Conservation (phyloP, 2,113 vertebrate genomes). For the Cacatua alba region DNA sequence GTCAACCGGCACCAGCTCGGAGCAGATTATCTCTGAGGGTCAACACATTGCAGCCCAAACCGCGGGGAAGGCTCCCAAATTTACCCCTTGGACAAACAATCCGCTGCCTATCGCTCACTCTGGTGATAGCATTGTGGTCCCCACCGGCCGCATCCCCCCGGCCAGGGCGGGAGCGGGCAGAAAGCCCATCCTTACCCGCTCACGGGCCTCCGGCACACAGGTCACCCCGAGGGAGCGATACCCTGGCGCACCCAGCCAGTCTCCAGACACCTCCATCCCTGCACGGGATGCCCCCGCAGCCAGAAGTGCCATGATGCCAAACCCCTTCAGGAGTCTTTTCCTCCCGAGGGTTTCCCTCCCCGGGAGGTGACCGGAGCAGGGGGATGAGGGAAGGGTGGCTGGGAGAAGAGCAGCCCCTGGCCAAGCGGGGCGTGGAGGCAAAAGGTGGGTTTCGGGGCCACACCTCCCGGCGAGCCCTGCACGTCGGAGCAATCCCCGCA, state of each 20-base stretch:
- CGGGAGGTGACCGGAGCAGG: no score
- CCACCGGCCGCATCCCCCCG: slow-evolving; percentile 46
- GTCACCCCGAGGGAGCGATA: neutral
- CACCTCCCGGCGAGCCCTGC: neutral
- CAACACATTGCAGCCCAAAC: slow-evolving; percentile 75
- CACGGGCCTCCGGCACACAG: neutral
- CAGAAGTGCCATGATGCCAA: neutral
- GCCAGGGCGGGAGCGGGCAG: neutral
- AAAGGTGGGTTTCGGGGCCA: neutral
- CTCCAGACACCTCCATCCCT: neutral
- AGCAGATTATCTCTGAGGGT: slow-evolving; percentile 84
- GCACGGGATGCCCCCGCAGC: neutral
- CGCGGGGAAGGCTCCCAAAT: slow-evolving; percentile 57
- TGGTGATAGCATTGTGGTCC: slow-evolving; percentile 67
- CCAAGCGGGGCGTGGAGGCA: accelerated
- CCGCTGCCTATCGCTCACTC: slow-evolving; percentile 59
- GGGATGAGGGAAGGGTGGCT: neutral
- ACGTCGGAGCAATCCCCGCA: no score
- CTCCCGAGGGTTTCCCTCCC: neutral
- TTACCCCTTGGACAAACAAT: slow-evolving; percentile 79
- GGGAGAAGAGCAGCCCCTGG: neutral
- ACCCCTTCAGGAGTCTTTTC: neutral
- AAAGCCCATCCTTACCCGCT: neutral
- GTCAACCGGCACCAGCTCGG: slow-evolving; percentile 78
- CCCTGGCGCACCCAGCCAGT: no score